Percentiles rank a stretch among this genome's conserved stretches.
Conservation (phyloP, 2,797 vertebrate species). For the Sebastolobus alascanus region DNA sequence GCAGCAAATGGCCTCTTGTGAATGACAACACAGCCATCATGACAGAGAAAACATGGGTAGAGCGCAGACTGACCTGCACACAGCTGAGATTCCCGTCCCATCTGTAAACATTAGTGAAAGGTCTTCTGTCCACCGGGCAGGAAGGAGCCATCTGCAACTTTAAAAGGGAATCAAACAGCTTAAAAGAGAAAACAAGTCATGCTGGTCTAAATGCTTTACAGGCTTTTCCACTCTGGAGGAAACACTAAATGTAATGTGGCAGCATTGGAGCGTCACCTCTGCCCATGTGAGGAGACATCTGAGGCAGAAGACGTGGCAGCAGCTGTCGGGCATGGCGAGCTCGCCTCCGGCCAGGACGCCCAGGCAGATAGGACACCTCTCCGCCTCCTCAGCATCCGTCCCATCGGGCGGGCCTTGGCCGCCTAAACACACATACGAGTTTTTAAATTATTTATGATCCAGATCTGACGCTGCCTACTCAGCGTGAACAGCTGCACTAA, state of each 20-base stretch:
- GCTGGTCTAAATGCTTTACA: neutral
- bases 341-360: conserved; percentile 87
- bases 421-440: conserved; percentile 49
- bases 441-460: neutral
- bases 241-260: neutral
- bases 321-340: conserved; percentile 92
- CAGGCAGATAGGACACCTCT: conserved; percentile 95
- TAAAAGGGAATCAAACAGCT: conserved; percentile 4
- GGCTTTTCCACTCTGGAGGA: neutral
- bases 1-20: neutral
- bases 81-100: conserved; percentile 84
- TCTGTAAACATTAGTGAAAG: conserved; percentile 90
- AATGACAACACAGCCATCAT: neutral
- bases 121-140: conserved; percentile 95
- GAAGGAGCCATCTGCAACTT: conserved; percentile 89
- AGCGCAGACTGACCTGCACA: conserved; percentile 85
- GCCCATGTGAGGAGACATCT: conserved; percentile 96
- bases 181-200: neutral
- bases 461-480: neutral
- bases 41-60: neutral
- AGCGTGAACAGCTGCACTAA: neutral
- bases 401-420: conserved; percentile 77
- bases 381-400: conserved; percentile 81
- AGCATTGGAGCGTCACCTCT: conserved; percentile 86
- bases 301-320: conserved; percentile 95